Conservation (phyloP, 2,113 vertebrate species). For the Phalacrocorax carbo region DNA sequence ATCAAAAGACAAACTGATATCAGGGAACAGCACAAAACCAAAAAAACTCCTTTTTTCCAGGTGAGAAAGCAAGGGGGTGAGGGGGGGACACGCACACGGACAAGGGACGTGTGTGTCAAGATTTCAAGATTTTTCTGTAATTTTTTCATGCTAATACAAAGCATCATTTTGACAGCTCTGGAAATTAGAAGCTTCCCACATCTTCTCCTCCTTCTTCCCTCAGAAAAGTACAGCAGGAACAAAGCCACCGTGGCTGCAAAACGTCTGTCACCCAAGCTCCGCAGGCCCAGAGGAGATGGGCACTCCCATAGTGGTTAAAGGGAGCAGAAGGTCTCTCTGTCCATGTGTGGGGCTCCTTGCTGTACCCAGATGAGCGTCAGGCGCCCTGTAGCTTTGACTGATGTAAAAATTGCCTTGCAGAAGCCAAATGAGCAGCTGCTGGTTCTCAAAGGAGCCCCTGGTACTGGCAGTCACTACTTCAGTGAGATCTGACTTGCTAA, state of each 20-base stretch:
- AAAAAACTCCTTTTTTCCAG: background rate
- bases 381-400: background rate
- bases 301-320: rapidly evolving
- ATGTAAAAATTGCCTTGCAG: background rate
- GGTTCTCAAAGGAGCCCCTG: background rate
- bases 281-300: background rate
- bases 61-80: background rate
- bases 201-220: background rate
- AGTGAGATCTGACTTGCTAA: background rate
- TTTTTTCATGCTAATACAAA: background rate
- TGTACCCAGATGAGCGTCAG: rapidly evolving
- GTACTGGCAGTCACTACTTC: background rate
- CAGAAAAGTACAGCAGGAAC: background rate
- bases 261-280: rapidly evolving
- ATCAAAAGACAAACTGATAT: background rate
- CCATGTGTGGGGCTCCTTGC: background rate
- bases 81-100: too few species aligned
- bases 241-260: background rate
- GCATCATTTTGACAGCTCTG: background rate
- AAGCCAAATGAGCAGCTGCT: background rate
- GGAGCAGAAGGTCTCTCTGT: background rate
- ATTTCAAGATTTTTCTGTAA: background rate
- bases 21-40: background rate
- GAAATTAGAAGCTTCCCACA: background rate
- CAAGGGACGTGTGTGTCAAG: too few species aligned